Evolutionary conservation across 2,797 vertebrate genomes (phyloP).

Genomic region (Tragelaphus oryx): DNA sequence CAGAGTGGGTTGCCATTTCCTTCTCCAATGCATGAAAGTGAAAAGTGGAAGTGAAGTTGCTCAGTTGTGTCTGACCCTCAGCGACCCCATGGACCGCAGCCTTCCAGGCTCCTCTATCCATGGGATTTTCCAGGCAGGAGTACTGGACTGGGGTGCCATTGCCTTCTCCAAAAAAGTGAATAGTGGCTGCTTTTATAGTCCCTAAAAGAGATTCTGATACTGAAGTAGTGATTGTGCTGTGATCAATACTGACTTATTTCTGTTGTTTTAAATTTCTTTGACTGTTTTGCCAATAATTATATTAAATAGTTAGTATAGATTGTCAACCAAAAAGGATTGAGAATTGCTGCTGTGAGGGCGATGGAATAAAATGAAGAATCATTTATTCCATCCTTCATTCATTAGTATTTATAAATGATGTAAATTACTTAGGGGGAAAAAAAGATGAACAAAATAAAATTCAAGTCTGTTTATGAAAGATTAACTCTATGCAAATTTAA

Average conservation of each 20-base stretch:
- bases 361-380: background rate
- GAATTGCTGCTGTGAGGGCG: background rate
- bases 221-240: background rate
- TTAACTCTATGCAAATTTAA: background rate
- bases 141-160: too few species aligned
- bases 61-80: too few species aligned
- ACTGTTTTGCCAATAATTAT: background rate
- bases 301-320: background rate
- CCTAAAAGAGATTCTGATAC: background rate
- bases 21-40: too few species aligned
- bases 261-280: background rate
- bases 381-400: background rate
- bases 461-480: background rate
- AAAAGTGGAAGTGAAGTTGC: too few species aligned
- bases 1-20: too few species aligned
- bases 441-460: background rate
- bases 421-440: background rate
- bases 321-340: background rate
- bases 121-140: too few species aligned
- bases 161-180: background rate
- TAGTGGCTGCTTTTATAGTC: background rate
- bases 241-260: background rate
- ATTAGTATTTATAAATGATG: background rate
- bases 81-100: too few species aligned
- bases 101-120: too few species aligned